Evolutionary conservation across 2,113 vertebrate species (phyloP).

Genomic region (Erpornis zantholeuca): DNA sequence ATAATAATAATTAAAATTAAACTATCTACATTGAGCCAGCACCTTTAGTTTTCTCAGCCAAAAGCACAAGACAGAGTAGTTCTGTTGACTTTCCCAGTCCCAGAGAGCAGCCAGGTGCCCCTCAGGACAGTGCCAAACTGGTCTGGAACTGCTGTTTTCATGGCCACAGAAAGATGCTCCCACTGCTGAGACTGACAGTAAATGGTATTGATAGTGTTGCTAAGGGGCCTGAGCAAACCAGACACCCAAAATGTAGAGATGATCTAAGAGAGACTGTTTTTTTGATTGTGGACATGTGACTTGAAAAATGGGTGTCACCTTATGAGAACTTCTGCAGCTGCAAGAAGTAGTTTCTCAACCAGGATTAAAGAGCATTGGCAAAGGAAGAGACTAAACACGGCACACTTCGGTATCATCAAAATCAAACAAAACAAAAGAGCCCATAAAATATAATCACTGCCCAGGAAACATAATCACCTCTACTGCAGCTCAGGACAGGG

Average conservation of each 20-base stretch:
- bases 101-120: neutral
- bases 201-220: neutral
- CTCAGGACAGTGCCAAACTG: neutral
- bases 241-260: neutral
- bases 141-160: neutral
- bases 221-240: neutral
- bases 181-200: neutral
- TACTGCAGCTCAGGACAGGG: neutral
- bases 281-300: neutral
- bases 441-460: neutral
- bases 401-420: neutral
- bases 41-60: neutral
- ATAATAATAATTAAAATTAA: neutral
- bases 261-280: neutral
- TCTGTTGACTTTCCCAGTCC: neutral
- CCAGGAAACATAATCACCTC: neutral
- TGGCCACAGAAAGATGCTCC: neutral
- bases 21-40: neutral
- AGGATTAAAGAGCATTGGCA: neutral
- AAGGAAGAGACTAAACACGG: neutral
- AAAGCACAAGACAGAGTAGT: neutral
- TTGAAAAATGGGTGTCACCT: neutral
- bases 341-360: neutral
- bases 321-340: neutral
- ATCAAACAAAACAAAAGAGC: neutral